Base-by-base conservation (phyloP, 1,140 invertebrate genomes). In the Psilanteris sp. region DNA sequence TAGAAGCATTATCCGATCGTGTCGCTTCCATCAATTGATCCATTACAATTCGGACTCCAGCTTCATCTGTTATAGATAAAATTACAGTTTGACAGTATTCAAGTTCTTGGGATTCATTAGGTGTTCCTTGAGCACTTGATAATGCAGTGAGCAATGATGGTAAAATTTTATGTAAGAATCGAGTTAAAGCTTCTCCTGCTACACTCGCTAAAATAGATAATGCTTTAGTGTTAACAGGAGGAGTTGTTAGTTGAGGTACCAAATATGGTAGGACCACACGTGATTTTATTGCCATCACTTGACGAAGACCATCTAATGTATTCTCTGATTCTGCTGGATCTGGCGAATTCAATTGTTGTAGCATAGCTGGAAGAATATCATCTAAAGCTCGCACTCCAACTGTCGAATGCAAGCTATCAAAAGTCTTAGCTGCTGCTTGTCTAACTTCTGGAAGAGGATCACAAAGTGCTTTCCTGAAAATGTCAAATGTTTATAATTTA, bases 201-300 rank as follows among this genome's bases (percentile, higher is more conserved):
- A 98, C 97, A 13, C 96, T 95, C 2, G 96, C 96, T 37, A 98
- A 88, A 77, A 97, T 94, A 2, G 96, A 96, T 9, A 99, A 87
- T 2, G 97, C 97, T 89, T 96, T 95, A 1, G 96, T 97, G 88
- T 99, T 98, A 4, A 96, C 94, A 36, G 93, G 93, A 9, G 93
- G 92, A 13, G 93, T 91, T 1, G 95, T 98, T 70, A 99, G 89
- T 89, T 98, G 97, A 8, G 98, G 98, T 34, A 99, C 94, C 32
- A 99, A 89, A 87, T 98, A 98, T 1, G 97, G 97, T 57, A 99
- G 87, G 16, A 99, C 96, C 0, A 97, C 97, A 72, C 96, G 90
- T 4, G 96, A 97, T 89, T 98, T 99, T 26, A 98, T 96, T 7
- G 95, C 93, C 96, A 99, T 98, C 3, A 99, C 95, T 92, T 99